Evolutionary conservation across 2,797 vertebrate genomes (phyloP).

Genomic region (Notoglanidium macrostoma): DNA sequence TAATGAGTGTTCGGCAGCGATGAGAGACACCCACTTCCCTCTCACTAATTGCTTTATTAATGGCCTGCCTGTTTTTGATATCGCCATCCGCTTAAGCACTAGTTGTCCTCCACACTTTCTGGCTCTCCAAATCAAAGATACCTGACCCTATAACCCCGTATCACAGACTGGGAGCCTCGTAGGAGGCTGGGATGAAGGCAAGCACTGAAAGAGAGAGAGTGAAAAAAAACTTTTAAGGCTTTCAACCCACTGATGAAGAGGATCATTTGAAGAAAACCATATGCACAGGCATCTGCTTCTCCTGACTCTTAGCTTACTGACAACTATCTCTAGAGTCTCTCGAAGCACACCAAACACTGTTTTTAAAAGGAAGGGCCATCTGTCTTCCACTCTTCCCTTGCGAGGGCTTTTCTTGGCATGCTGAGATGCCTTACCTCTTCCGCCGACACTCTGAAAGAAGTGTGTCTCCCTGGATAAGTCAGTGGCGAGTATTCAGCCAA

Average conservation of each 20-base stretch:
- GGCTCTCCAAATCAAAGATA: slow-evolving; percentile 61
- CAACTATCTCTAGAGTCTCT: slow-evolving; percentile 60
- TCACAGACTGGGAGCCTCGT: slow-evolving; percentile 51
- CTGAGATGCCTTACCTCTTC: slow-evolving; percentile 58
- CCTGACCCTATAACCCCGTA: slow-evolving; percentile 55
- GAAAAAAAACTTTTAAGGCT: slow-evolving; percentile 58
- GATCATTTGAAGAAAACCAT: slow-evolving; percentile 73
- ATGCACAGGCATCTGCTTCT: slow-evolving; percentile 74
- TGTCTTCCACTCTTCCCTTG: slow-evolving; percentile 68
- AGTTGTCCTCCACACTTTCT: slow-evolving; percentile 55
- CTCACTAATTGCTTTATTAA: slow-evolving; percentile 67
- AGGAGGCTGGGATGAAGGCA: slow-evolving; percentile 40
- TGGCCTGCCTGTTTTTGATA: slow-evolving; percentile 65
- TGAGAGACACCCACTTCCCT: slow-evolving; percentile 63
- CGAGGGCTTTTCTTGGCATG: slow-evolving; percentile 70
- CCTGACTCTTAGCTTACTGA: slow-evolving; percentile 62
- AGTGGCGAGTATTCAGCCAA: slow-evolving; percentile 61
- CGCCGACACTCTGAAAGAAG: slow-evolving; percentile 62
- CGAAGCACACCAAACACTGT: slow-evolving; percentile 60
- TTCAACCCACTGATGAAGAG: slow-evolving; percentile 57
- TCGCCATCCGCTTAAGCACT: slow-evolving; percentile 55
- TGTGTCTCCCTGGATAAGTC: slow-evolving; percentile 65
- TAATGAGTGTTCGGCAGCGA: slow-evolving; percentile 66
- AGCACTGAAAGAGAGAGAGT: slow-evolving; percentile 36
- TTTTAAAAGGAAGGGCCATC: slow-evolving; percentile 74